Conservation (phyloP, 2,888 invertebrate species). For the Hypena proboscidalis region DNA sequence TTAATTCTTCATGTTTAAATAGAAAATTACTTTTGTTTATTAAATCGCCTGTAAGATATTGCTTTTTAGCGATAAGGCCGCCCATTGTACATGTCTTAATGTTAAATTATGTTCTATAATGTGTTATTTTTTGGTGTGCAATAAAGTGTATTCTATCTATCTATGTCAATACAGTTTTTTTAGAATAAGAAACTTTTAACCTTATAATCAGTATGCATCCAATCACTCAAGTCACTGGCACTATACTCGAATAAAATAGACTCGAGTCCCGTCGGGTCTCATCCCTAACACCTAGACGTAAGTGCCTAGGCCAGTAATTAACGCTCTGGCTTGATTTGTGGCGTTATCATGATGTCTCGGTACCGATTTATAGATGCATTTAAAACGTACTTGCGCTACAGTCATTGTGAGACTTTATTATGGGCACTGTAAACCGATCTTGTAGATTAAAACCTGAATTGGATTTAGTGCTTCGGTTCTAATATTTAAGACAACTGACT, state of each 20-base stretch:
- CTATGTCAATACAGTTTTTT: no score
- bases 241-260: constrained; percentile 1
- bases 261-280: constrained; percentile 20
- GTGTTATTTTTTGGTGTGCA: no score
- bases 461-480: not conserved
- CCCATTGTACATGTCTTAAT: no score
- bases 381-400: constrained; percentile 48
- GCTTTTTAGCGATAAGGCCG: no score
- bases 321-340: constrained; percentile 70
- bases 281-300: constrained; percentile 33
- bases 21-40: no score
- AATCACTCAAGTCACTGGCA: constrained; percentile 2
- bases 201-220: no score
- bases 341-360: constrained; percentile 65
- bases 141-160: no score
- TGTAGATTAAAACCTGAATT: constrained; percentile 10
- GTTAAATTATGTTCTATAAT: no score
- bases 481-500: not conserved
- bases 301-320: constrained; percentile 59
- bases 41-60: no score
- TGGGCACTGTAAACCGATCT: constrained; percentile 33
- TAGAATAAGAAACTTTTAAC: no score
- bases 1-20: no score
- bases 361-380: constrained; percentile 63
- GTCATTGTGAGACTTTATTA: constrained; percentile 41